Conservation (phyloP, 1,140 invertebrate genomes). For the Wasmannia auropunctata region DNA sequence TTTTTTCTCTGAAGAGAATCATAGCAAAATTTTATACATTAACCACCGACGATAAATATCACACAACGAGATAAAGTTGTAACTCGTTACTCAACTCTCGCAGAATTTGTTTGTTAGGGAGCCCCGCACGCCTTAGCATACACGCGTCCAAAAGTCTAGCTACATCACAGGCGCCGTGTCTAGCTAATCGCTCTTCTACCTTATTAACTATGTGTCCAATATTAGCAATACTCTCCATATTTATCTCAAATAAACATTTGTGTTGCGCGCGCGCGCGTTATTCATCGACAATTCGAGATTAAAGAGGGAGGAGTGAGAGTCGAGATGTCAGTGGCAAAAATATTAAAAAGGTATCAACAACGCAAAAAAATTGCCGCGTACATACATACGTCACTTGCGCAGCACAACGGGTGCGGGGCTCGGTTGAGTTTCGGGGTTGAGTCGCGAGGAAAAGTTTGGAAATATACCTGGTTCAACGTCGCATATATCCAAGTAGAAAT, state of each 20-base stretch:
- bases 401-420: constrained; percentile 78
- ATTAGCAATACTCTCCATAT: background rate
- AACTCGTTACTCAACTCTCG: constrained; percentile 67
- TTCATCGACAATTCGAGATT: constrained; percentile 70
- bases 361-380: constrained; percentile 71
- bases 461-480: constrained; percentile 75
- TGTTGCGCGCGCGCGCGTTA: constrained; percentile 51
- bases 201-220: constrained; percentile 25
- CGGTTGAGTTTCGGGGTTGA: constrained; percentile 65
- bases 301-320: constrained; percentile 57
- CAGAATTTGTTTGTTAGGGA: constrained; percentile 65
- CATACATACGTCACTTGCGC: constrained; percentile 72
- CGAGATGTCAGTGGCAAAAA: constrained; percentile 68
- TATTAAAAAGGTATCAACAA: constrained; percentile 78
- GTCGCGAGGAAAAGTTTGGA: constrained; percentile 68
- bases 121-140: constrained; percentile 77
- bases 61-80: constrained; percentile 70
- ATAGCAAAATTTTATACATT: constrained; percentile 71
- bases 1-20: constrained; percentile 46
- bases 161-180: constrained; percentile 83
- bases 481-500: background rate
- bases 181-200: constrained; percentile 77
- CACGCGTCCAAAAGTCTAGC: constrained; percentile 78
- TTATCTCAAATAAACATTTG: constrained; percentile 75
- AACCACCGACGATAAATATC: constrained; percentile 78